Base-by-base conservation (phyloP, 2,113 vertebrate species). In the Boulengeromyrus knoepffleri region DNA sequence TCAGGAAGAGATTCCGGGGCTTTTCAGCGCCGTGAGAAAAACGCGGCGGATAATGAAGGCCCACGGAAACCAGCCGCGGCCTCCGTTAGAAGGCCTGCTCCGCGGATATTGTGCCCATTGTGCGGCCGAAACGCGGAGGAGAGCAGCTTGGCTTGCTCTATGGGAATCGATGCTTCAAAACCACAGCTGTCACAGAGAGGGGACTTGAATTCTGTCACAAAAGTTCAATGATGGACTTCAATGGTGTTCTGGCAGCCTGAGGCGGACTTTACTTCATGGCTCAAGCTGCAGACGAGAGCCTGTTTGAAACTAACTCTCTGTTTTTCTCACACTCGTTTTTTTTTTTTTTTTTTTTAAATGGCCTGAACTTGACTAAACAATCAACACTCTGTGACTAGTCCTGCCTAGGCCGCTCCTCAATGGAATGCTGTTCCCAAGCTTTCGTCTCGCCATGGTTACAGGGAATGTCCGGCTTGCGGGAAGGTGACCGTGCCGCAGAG, bases 331-430 rank as follows among this genome's bases (percentile, higher is more conserved):
- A 62, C 88, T 39, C 31, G 3, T 19, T 42, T 80, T 80, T 80
- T 74, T 87, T 52, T 46, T 53, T 74, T 62, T 62, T 70, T 77
- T 85, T 47, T 77, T 93, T 94, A 93, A 93, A 95, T 90, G 93
- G 94, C 91, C 92, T 92, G 92, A 96, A 95, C 95, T 95, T 97
- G 96, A 97, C 97, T 97, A 96, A 97, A 98, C 97, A 98, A 97
- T 97, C 93, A 90, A 91, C 91, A 94, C 96, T 97, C 97, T 98
- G 97, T 97, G 96, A 94, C 94, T 93, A 91, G 92, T 90, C 90
- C 91, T 94, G 91, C 92, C 92, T 90, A 92, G 95, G 94, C 93
- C 91, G 93, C 95, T 96, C 95, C 96, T 96, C 95, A 95, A 97
- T 96, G 96, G 97, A 96, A 97, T 97, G 96, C 96, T 97, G 96